A percentile compares a stretch with the other conserved stretches of the same genome.
phyloP scores from a whole-genome alignment of 2,113 vertebrate species.

The Melanostigma gelatinosum region DNA sequence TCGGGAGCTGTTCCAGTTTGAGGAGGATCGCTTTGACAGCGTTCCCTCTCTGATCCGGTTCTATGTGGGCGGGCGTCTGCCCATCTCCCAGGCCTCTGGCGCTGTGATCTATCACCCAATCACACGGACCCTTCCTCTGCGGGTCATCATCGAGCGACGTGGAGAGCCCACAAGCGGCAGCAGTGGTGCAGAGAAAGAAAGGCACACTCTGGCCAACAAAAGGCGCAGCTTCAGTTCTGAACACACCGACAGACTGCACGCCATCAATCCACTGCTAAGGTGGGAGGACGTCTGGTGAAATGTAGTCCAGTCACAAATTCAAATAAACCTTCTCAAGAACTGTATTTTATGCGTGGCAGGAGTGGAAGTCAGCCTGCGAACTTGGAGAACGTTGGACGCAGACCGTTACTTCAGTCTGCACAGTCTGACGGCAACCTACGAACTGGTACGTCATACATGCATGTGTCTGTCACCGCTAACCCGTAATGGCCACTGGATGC shows the following conservation, averaged over 20 bases:
- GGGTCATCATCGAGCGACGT: constrained; percentile 78
- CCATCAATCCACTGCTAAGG: constrained; percentile 72
- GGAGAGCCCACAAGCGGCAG: constrained; percentile 11
- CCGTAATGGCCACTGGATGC: background rate
- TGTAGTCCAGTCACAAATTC: background rate
- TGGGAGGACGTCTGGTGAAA: constrained; percentile 19
- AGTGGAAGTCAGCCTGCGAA: constrained; percentile 89
- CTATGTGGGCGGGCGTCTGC: constrained; percentile 80
- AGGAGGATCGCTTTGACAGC: constrained; percentile 89
- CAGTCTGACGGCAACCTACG: constrained; percentile 83
- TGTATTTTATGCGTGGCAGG: constrained; percentile 54
- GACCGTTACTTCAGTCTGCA: constrained; percentile 83
- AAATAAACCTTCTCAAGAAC: background rate
- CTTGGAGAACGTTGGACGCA: constrained; percentile 81
- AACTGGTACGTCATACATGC: constrained; percentile 73
- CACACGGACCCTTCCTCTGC: constrained; percentile 81
- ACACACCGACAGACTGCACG: constrained; percentile 48
- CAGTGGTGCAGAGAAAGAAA: constrained; percentile 14
- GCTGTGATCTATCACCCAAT: constrained; percentile 87
- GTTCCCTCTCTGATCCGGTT: constrained; percentile 86
- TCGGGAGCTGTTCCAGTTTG: constrained; percentile 88
- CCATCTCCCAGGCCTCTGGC: constrained; percentile 85
- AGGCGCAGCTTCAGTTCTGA: constrained; percentile 79
- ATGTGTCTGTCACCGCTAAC: background rate
- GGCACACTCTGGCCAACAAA: constrained; percentile 56